Base-by-base conservation (phyloP, 2,113 vertebrate species). In the Crotalus horridus region DNA sequence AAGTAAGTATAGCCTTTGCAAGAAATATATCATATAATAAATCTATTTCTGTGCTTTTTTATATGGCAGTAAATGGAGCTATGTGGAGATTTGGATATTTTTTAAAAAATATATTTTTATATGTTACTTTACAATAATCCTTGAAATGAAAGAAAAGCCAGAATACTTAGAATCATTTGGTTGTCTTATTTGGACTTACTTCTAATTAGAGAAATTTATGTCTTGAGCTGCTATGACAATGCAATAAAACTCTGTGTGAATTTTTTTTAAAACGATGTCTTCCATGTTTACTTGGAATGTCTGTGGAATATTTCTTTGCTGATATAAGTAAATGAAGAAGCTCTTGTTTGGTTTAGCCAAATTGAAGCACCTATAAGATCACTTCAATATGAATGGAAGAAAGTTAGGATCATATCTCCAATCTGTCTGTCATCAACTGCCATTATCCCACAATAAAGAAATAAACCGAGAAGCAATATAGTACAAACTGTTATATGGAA, bases 1-100 rank as follows among this genome's bases (percentile, higher is more conserved):
- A 98, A 97, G 99, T 99, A 93, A 94, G 96, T 58, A 53, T 39
- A 87, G 59, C 64, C 21, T 89, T 0, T 55, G 55, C 55, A 86
- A 21, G 43, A n/a, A 56, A 55, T 69, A 51, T 20, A 10, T 81
- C 3, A 4, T 20, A 3, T 56, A 24, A 26, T 21, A 54, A 90
- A 54, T 55, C 17, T 81, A 33, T 81, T 39, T 43, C 74, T 81
- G 7, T 81, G 33, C 17, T 81, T 43, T 81, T 43, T 43, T 43
- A 43, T 81, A 21, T 81, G 7, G 1, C 33, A 81, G 74, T 21
- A 43, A 81, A 81, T 81, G 20, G 3, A 81, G 74, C 33, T 43
- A 81, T 1, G 0, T 85, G 61, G 7, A 43, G 3, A 33, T 43
- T 23, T 81, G 26, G 54, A 7, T 26, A 7, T 26, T 26, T 59